phyloP scores from a whole-genome alignment of 2,113 vertebrate species.

The Oncorhynchus clarkii region DNA sequence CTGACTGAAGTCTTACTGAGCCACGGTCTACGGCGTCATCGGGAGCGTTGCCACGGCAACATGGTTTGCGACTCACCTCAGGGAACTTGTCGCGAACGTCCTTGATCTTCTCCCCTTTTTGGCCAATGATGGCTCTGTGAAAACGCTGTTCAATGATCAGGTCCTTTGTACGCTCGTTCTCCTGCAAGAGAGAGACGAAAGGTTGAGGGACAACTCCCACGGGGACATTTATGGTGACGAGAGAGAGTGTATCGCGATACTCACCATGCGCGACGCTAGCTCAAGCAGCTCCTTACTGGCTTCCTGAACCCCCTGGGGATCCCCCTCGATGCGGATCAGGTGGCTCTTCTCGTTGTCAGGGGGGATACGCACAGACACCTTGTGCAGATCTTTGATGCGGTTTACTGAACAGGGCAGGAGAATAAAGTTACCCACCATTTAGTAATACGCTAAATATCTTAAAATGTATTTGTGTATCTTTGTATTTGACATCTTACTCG shows the following conservation, averaged over 20 bases:
- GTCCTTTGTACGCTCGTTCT: conserved; percentile 99
- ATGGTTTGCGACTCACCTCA: conserved; percentile 71
- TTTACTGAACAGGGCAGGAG: conserved; percentile 78
- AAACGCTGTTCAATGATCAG: conserved; percentile 98
- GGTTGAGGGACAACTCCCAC: neutral
- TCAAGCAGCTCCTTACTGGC: conserved; percentile 98
- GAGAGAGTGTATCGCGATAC: neutral
- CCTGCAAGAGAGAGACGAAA: conserved; percentile 67
- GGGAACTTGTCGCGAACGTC: conserved; percentile 98
- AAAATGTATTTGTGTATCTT: too few relatives aligned
- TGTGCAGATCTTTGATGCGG: conserved; percentile 97
- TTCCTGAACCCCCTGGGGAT: conserved; percentile 96
- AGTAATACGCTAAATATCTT: neutral
- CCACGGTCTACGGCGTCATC: too few relatives aligned
- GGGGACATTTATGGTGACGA: too few relatives aligned
- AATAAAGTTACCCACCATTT: neutral
- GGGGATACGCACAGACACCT: conserved; percentile 97
- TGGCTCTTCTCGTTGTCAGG: conserved; percentile 97
- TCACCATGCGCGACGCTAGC: conserved; percentile 96
- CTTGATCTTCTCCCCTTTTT: conserved; percentile 97
- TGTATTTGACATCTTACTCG: too few relatives aligned
- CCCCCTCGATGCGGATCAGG: conserved; percentile 96
- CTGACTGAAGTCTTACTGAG: too few relatives aligned
- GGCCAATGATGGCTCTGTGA: conserved; percentile 97
- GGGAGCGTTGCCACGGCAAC: too few relatives aligned